phyloP scores from a whole-genome alignment of 1,140 invertebrate species.

The Oreohelix idahoensis region DNA sequence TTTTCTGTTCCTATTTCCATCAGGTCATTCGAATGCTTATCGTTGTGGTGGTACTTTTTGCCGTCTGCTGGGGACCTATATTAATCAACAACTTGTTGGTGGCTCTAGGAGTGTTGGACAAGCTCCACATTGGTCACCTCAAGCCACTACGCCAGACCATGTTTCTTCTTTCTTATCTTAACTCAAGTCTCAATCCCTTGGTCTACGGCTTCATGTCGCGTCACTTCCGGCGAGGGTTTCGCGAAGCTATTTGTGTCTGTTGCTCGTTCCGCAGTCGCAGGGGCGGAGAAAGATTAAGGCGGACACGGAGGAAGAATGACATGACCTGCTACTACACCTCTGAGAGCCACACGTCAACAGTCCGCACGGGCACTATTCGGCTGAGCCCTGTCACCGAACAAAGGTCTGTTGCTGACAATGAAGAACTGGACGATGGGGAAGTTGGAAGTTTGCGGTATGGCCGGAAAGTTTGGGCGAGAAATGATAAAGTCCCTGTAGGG shows the following conservation, averaged over 20 bases:
- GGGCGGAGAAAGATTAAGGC: not conserved
- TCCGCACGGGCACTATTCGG: conserved; percentile 10
- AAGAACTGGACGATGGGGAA: not conserved
- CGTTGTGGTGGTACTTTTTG: conserved; percentile 74
- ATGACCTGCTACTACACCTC: conserved; percentile 15
- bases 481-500: not conserved
- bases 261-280: not conserved
- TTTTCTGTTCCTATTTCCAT: not conserved
- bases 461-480: conserved; percentile 25
- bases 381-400: conserved; percentile 15
- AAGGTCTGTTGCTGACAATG: not conserved
- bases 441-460: not conserved
- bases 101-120: conserved; percentile 76
- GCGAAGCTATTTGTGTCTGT: conserved; percentile 56
- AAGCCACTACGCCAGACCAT: conserved; percentile 80
- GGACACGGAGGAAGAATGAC: not conserved
- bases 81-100: conserved; percentile 68
- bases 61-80: conserved; percentile 75
- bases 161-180: conserved; percentile 76
- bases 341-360: not conserved
- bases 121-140: conserved; percentile 74
- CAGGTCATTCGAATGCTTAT: conserved; percentile 76
- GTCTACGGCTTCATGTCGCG: conserved; percentile 88
- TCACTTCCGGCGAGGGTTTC: conserved; percentile 81
- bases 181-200: conserved; percentile 84